These are phyloP conservation scores for Dascillus cervinus DNA, from an alignment of 2,888 invertebrate genomes.

Conservation along the genomic window DNA sequence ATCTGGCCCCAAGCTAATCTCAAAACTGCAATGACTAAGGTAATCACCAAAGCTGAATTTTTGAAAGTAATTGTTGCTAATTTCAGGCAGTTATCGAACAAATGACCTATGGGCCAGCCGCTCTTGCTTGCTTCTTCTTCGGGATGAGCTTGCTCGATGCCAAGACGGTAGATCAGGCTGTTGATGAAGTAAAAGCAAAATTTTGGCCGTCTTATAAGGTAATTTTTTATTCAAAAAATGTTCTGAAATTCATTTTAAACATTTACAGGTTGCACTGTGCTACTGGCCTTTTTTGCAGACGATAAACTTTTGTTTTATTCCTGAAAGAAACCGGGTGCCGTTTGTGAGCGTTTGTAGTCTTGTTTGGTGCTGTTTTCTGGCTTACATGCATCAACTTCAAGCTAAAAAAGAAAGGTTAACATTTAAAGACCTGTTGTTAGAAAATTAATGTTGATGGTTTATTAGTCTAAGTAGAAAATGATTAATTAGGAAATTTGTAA, in stretches of 20 bases:
- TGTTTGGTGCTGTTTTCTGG: slow-evolving; percentile 59
- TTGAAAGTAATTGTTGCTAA: not conserved
- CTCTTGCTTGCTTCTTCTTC: slow-evolving; percentile 51
- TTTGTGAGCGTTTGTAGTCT: slow-evolving; percentile 57
- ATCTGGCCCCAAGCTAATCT: slow-evolving; percentile 1
- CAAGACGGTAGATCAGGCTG: slow-evolving; percentile 43
- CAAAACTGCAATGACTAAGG: slow-evolving; percentile 6
- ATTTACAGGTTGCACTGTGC: slow-evolving; percentile 48
- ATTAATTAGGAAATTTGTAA: no score
- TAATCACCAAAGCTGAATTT: slow-evolving; percentile 3
- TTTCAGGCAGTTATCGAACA: slow-evolving; percentile 49
- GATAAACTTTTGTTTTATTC: slow-evolving; percentile 53
- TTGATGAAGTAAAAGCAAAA: slow-evolving; percentile 47
- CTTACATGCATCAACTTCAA: slow-evolving; percentile 53
- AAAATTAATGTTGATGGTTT: no score
- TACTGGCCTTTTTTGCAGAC: slow-evolving; percentile 61
- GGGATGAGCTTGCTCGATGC: slow-evolving; percentile 53
- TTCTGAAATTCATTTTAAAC: no score
- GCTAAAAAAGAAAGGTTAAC: no score
- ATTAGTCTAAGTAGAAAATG: no score
- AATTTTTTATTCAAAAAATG: no score
- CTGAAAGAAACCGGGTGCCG: slow-evolving; percentile 54
- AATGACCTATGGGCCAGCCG: slow-evolving; percentile 53
- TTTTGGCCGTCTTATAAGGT: slow-evolving; percentile 53
- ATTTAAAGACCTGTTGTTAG: no score